phyloP scores from a whole-genome alignment of 2,797 vertebrate genomes.

The Lacerta viridis region DNA sequence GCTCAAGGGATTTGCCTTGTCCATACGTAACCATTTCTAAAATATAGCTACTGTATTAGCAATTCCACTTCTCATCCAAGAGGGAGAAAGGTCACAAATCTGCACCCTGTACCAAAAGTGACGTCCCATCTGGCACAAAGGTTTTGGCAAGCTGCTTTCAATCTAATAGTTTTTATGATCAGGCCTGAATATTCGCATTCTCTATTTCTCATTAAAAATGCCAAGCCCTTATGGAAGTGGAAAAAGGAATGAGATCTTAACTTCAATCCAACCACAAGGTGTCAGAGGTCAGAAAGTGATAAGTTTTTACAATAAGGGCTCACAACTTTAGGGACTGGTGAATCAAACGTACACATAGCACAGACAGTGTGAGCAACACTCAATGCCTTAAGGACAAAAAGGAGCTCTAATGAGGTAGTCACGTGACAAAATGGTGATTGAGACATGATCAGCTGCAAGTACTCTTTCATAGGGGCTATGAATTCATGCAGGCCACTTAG shows the following conservation, averaged over 20 bases:
- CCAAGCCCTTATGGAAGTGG: background rate
- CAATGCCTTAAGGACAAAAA: background rate
- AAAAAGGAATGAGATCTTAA: background rate
- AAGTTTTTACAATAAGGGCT: background rate
- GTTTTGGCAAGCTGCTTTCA: background rate
- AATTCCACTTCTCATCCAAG: background rate
- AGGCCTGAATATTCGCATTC: background rate
- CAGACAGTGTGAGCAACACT: background rate
- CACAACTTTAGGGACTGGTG: slow-evolving; percentile 9
- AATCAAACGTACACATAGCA: background rate
- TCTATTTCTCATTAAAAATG: background rate
- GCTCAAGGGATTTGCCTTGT: background rate
- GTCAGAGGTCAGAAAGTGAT: background rate
- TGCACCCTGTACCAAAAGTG: background rate
- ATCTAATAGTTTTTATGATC: background rate
- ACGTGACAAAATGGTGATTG: background rate
- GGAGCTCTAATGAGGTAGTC: background rate
- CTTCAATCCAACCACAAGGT: background rate
- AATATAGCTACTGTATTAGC: background rate
- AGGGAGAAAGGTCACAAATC: background rate
- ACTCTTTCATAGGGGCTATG: background rate
- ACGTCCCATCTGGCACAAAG: background rate
- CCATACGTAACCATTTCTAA: background rate
- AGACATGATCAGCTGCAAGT: background rate
- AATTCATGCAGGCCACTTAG: background rate